Evolutionary conservation across 1,140 invertebrate genomes (phyloP).

Genomic region (Nylanderia fulva): DNA sequence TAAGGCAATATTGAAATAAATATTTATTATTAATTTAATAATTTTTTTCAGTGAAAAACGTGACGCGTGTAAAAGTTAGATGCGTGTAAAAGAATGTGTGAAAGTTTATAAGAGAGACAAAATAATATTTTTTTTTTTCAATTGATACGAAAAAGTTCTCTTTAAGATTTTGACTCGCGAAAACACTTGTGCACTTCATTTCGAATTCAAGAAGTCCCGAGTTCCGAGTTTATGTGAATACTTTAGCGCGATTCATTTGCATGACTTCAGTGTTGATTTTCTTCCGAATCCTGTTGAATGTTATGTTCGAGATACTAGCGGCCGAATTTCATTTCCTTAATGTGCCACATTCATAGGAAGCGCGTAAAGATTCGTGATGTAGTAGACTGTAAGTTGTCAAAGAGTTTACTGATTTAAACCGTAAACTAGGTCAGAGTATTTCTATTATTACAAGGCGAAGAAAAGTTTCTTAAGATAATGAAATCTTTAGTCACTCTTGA

Average conservation of each 20-base stretch:
- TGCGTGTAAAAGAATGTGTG: background rate
- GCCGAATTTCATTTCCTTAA: slow-evolving; percentile 26
- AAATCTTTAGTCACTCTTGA: slow-evolving; percentile 20
- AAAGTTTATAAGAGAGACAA: background rate
- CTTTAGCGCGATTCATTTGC: background rate
- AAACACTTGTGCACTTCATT: slow-evolving; percentile 11
- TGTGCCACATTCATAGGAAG: background rate
- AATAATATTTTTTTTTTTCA: slow-evolving; percentile 7
- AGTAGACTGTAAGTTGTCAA: background rate
- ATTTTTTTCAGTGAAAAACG: no score
- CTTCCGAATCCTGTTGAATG: background rate
- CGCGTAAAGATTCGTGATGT: background rate
- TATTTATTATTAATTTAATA: no score
- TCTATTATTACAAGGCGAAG: slow-evolving; percentile 13
- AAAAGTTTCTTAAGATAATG: slow-evolving; percentile 50
- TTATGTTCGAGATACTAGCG: slow-evolving; percentile 24
- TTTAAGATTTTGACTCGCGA: background rate
- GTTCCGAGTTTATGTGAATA: slow-evolving; percentile 17
- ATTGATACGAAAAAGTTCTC: background rate
- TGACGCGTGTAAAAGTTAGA: background rate
- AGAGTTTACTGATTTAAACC: slow-evolving; percentile 20
- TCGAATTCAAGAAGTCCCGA: slow-evolving; percentile 1
- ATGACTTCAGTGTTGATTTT: slow-evolving; percentile 23
- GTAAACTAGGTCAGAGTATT: slow-evolving; percentile 14
- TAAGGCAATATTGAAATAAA: no score